Base-by-base conservation (phyloP, 2,888 invertebrate species). In the Eupeodes latifasciatus region DNA sequence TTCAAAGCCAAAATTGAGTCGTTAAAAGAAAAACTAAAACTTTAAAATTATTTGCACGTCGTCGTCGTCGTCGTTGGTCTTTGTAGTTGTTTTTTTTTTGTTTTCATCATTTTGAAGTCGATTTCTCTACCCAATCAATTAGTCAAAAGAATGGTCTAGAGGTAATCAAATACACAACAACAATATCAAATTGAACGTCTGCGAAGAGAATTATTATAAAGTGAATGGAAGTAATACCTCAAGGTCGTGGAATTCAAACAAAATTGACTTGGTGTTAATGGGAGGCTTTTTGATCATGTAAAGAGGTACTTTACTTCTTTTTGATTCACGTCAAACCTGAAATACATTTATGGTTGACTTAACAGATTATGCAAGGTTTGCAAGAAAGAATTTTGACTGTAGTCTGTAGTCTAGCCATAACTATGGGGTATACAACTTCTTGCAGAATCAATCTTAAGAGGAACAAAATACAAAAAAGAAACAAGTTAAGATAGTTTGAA, bases 201-300 rank as follows among this genome's bases (percentile, higher is more conserved):
- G n/a, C 47, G 19, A 66, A 49, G 34, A 49, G 66, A 66, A 27
- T 49, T 57, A 16, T 57, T 66, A 44, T n/a, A 9, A 9, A 66
- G 66, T 27, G 66, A 66, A 66, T 66, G 66, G 66, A 66, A 66
- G 49, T 27, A 66, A 27, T 66, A 47, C 12, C 66, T 49, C 66
- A 66, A 66, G 66, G 66, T 66, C 66, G 14, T 66, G 47, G 47
- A 49, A 49, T 66, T 66, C 16, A 40, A 40, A 27, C 27, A 27
- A 27, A 66, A 27, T 49, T 66, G 49, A 66, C 47, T 14, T 27
- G 34, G 14, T 36, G 61, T 47, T 27, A 49, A 49, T 66, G 27
- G 47, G 12, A 40, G 40, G 40, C 40, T 40, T 5, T 14, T 10
- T 14, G 66, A 49, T 12, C 66, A 49, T 66, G 66, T 49, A 27